Percentiles rank a stretch among this genome's conserved stretches.
Evolutionary conservation across 2,797 vertebrate genomes (phyloP).

Genomic region (Ctenopoma multispine): DNA sequence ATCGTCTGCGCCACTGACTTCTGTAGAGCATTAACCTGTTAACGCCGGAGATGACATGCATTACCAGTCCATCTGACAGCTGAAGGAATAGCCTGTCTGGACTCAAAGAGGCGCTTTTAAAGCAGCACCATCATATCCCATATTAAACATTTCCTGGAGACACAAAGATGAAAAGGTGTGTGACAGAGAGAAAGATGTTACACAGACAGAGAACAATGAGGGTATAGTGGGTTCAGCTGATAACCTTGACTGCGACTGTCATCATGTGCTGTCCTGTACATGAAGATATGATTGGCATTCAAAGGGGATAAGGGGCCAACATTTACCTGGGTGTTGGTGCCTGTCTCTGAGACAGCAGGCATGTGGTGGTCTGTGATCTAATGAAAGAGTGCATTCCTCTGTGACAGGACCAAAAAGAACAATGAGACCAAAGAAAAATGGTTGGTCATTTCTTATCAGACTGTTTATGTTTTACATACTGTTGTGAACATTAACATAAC

Average conservation of each 20-base stretch:
- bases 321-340: conserved; percentile 69
- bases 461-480: conserved; percentile 30
- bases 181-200: conserved; percentile 32
- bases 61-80: conserved; percentile 31
- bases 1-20: conserved; percentile 37
- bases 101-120: conserved; percentile 24
- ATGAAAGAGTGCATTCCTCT: conserved; percentile 54
- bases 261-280: conserved; percentile 41
- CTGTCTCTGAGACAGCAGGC: conserved; percentile 75
- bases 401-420: conserved; percentile 34
- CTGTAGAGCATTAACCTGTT: conserved; percentile 35
- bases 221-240: conserved; percentile 31
- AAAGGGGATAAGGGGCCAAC: conserved; percentile 43
- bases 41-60: conserved; percentile 36
- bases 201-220: conserved; percentile 45
- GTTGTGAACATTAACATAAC: conserved; percentile 2
- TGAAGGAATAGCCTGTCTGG: conserved; percentile 21
- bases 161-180: conserved; percentile 11
- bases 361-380: conserved; percentile 55
- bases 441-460: conserved; percentile 33
- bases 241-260: conserved; percentile 67
- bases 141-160: conserved; percentile 25
- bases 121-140: not conserved
- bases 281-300: conserved; percentile 68
- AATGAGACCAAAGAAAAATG: conserved; percentile 46